phyloP scores from a whole-genome alignment of 2,888 invertebrate genomes.

The Chymomyza fuscimana region DNA sequence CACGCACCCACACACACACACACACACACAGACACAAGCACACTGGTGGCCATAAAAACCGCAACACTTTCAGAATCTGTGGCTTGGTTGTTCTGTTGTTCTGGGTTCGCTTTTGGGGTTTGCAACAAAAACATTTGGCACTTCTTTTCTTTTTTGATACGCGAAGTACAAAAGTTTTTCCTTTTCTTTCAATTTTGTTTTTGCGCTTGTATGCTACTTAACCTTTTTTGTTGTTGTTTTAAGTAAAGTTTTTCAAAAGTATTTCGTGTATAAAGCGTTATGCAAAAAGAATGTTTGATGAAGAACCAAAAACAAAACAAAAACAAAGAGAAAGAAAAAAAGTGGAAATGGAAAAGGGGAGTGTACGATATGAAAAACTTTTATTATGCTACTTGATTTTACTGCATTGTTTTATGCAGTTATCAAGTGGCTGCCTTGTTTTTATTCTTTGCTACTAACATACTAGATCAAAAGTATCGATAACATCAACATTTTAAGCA shows the following conservation, averaged over 20 bases:
- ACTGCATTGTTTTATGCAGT: constrained; percentile 16
- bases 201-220: constrained; percentile 41
- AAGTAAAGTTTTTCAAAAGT: constrained; percentile 47
- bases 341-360: background rate
- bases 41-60: constrained; percentile 55
- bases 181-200: constrained; percentile 21
- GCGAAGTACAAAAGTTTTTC: constrained; percentile 17
- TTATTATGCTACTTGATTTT: background rate
- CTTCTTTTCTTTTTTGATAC: constrained; percentile 17
- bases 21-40: constrained; percentile 15
- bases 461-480: background rate
- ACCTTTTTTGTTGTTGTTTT: constrained; percentile 35
- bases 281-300: background rate
- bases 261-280: constrained; percentile 31
- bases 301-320: background rate
- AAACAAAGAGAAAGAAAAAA: background rate
- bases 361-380: background rate
- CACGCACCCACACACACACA: constrained; percentile 18
- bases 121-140: constrained; percentile 39
- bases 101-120: background rate
- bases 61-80: constrained; percentile 27
- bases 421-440: background rate
- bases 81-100: background rate
- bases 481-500: background rate
- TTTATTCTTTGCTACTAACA: background rate